Percentiles rank a stretch among this genome's conserved stretches.
These are phyloP conservation scores for Harmothoe impar DNA, from an alignment of 2,888 invertebrate species.

Conservation along the genomic window DNA sequence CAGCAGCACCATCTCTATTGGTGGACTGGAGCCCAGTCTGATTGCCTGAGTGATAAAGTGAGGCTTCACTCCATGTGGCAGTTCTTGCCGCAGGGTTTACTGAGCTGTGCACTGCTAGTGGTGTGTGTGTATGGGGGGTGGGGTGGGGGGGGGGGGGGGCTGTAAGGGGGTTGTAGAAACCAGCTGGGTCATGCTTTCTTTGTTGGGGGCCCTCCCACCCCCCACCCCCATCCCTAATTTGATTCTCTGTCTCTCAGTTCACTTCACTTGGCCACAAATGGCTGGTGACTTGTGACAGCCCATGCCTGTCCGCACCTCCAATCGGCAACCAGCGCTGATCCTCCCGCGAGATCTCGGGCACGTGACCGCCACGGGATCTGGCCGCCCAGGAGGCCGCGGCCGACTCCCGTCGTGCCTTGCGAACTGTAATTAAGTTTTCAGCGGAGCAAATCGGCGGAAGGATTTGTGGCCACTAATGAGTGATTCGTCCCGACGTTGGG, in stretches of 20 bases:
- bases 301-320: slow-evolving; percentile 28
- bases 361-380: slow-evolving; percentile 28
- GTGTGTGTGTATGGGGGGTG: too few relatives aligned
- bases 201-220: not conserved
- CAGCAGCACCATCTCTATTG: slow-evolving; percentile 14
- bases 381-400: not conserved
- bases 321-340: slow-evolving; percentile 14
- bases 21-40: not conserved
- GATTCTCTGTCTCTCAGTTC: not conserved
- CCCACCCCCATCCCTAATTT: not conserved
- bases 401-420: not conserved
- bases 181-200: slow-evolving; percentile 22
- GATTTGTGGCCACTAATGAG: slow-evolving; percentile 1
- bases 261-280: not conserved
- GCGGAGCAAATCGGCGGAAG: not conserved
- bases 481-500: not conserved
- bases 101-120: not conserved
- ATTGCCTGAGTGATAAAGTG: slow-evolving; percentile 18
- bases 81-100: not conserved
- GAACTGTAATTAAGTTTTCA: slow-evolving; percentile 30
- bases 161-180: slow-evolving; percentile 16
- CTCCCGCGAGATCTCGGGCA: slow-evolving; percentile 18
- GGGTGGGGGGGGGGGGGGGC: not conserved
- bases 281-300: slow-evolving; percentile 17
- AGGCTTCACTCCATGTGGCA: not conserved